Evolutionary conservation across 2,113 vertebrate genomes (phyloP).

Genomic region (Takifugu flavidus): DNA sequence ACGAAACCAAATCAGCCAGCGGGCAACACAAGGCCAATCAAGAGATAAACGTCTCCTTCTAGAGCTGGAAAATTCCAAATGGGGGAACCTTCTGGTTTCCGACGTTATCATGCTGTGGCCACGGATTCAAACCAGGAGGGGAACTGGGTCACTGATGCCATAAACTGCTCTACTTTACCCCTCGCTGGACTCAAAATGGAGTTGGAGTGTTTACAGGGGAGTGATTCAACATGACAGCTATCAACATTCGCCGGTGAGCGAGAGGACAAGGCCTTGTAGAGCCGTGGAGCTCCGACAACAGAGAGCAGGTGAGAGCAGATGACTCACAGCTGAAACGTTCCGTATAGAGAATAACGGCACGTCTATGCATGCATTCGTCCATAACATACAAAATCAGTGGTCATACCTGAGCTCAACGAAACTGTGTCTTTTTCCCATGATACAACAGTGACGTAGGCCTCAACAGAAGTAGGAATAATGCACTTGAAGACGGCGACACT

Average conservation of each 20-base stretch:
- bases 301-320: slow-evolving; percentile 4
- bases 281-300: slow-evolving; percentile 30
- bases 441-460: slow-evolving; percentile 95
- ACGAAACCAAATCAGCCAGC: slow-evolving; percentile 50
- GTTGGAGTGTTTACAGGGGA: slow-evolving; percentile 28
- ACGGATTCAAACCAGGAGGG: no score
- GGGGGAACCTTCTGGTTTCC: slow-evolving; percentile 18
- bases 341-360: no score
- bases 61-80: slow-evolving; percentile 47
- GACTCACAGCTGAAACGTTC: no score
- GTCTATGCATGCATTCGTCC: no score
- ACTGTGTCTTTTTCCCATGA: slow-evolving; percentile 99
- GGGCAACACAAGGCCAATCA: slow-evolving; percentile 49
- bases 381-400: neutral
- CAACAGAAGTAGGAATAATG: slow-evolving; percentile 99
- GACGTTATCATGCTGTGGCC: slow-evolving; percentile 1
- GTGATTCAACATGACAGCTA: slow-evolving; percentile 56
- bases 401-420: slow-evolving; percentile 97
- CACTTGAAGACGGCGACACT: slow-evolving; percentile 99
- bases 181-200: slow-evolving; percentile 60
- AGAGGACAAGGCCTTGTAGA: slow-evolving; percentile 18
- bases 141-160: no score
- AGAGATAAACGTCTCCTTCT: slow-evolving; percentile 71
- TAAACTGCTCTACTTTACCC: slow-evolving; percentile 52
- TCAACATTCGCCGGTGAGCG: slow-evolving; percentile 55